Evolutionary conservation across 1,140 invertebrate genomes (phyloP).

Genomic region (Drosophila azteca): DNA sequence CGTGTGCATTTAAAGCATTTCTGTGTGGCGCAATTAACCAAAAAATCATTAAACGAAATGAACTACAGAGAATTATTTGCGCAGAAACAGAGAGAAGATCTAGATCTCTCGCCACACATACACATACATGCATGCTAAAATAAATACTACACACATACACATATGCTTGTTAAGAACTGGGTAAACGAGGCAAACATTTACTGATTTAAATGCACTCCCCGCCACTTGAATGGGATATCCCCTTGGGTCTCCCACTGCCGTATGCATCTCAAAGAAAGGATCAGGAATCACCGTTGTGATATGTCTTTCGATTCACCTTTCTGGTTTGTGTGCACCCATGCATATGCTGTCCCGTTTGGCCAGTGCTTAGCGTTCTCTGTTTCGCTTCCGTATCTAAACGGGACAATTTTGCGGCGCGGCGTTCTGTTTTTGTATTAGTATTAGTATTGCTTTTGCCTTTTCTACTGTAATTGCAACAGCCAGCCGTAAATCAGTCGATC

Average conservation of each 20-base stretch:
- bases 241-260: no score
- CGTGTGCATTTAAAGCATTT: constrained; percentile 36
- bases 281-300: no score
- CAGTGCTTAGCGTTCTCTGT: constrained; percentile 12
- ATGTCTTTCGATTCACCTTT: no score
- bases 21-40: constrained; percentile 67
- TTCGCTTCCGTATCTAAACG: constrained; percentile 38
- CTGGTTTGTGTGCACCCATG: not conserved
- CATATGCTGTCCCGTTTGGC: no score
- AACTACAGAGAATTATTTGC: constrained; percentile 49
- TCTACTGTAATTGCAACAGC: constrained; percentile 25
- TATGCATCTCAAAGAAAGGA: no score
- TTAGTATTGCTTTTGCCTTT: constrained; percentile 15
- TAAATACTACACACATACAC: no score
- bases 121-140: not conserved
- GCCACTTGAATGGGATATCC: no score
- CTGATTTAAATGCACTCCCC: no score
- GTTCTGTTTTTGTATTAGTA: not conserved
- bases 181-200: no score
- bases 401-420: constrained; percentile 22
- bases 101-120: not conserved
- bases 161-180: no score
- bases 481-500: constrained; percentile 25
- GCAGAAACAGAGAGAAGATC: constrained; percentile 41
- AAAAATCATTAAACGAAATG: constrained; percentile 38